Conservation (phyloP, 2,113 vertebrate genomes). For the Siniperca knerii region DNA sequence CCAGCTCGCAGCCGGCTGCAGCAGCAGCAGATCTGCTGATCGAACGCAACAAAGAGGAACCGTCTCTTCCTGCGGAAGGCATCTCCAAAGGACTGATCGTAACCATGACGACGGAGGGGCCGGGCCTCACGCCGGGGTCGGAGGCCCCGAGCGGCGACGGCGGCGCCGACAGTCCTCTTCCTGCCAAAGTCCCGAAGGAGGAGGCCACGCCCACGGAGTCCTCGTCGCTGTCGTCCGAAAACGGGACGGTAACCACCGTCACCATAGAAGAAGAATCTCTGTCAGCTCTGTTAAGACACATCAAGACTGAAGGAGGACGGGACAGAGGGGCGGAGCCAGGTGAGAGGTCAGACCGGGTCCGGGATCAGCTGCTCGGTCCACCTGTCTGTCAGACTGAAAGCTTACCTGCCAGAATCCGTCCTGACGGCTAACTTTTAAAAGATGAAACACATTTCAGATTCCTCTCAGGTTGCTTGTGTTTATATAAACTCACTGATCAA, state of each 20-base stretch:
- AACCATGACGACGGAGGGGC: background rate
- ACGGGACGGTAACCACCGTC: background rate
- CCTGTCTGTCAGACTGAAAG: too few species aligned
- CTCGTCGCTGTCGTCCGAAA: slow-evolving; percentile 38
- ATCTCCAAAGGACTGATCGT: slow-evolving; percentile 22
- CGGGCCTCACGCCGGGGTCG: fast-evolving
- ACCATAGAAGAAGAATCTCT: slow-evolving; percentile 54
- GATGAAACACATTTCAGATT: too few species aligned
- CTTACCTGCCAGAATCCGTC: too few species aligned
- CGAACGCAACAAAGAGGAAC: background rate
- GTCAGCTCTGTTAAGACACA: slow-evolving; percentile 35
- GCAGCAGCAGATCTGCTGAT: slow-evolving; percentile 22
- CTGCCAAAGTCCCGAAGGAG: background rate
- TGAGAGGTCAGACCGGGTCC: slow-evolving; percentile 3
- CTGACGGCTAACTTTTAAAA: too few species aligned
- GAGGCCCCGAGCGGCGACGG: slow-evolving; percentile 15
- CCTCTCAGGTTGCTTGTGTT: too few species aligned
- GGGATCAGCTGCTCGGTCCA: background rate
- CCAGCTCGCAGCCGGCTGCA: background rate
- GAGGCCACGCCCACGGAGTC: slow-evolving; percentile 48
- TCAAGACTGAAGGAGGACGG: background rate
- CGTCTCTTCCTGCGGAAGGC: background rate
- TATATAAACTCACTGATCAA: too few species aligned
- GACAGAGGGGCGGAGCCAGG: slow-evolving; percentile 32
- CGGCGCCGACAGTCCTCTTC: background rate